These are phyloP conservation scores for Chrysochloris asiatica DNA, from an alignment of 2,113 vertebrate genomes.

Conservation along the genomic window DNA sequence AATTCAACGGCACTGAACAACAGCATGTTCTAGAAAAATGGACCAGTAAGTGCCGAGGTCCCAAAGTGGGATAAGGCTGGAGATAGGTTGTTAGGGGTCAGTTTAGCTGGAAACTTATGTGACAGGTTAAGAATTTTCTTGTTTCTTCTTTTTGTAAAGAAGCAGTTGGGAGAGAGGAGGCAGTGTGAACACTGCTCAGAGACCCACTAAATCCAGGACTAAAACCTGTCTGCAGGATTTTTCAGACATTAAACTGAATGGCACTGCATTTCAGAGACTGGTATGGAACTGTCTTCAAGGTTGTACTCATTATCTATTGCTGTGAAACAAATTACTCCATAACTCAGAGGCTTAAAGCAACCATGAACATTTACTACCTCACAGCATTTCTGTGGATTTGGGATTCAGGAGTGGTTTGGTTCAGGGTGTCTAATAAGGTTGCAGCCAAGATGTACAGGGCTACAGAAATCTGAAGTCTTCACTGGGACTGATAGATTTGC, in stretches of 20 bases:
- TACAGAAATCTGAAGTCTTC: neutral
- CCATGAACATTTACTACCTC: neutral
- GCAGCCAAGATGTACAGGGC: neutral
- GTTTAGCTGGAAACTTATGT: neutral
- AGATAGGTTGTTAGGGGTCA: neutral
- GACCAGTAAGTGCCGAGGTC: neutral
- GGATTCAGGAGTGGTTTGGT: no score
- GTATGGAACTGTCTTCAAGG: neutral
- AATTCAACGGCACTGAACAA: no score
- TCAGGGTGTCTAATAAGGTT: no score
- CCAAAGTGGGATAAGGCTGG: neutral
- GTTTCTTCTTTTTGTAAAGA: conserved; percentile 8
- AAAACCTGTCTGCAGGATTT: neutral
- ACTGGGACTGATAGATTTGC: neutral
- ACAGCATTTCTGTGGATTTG: neutral
- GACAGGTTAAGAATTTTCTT: neutral
- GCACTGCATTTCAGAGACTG: neutral
- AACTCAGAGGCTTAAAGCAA: neutral
- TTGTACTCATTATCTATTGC: neutral
- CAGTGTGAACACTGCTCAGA: neutral
- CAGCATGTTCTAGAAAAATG: neutral
- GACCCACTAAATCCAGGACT: neutral
- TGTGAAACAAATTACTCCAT: neutral
- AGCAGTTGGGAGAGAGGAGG: neutral
- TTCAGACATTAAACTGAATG: neutral